Conservation (phyloP, 2,113 vertebrate genomes). For the Verasper variegatus region DNA sequence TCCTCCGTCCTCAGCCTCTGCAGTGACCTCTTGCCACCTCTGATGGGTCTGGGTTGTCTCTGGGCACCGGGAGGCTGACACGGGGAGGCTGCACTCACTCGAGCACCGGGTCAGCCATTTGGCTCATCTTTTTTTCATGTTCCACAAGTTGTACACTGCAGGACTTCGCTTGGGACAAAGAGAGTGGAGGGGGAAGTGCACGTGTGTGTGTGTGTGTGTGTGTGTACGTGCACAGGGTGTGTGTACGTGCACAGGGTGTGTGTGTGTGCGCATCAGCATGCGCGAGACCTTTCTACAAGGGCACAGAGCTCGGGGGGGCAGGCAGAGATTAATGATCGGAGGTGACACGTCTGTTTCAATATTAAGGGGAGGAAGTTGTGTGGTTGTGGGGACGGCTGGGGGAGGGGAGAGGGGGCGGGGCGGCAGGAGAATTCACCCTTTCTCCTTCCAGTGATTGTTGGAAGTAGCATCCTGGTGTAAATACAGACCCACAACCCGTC, state of each 20-base stretch:
- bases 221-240: background rate
- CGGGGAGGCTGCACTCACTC: slow-evolving; percentile 22
- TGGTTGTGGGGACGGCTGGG: slow-evolving; percentile 24
- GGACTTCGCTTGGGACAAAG: slow-evolving; percentile 25
- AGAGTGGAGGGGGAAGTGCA: background rate
- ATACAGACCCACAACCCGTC: no score
- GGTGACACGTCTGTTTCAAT: slow-evolving; percentile 65
- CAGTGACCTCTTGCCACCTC: slow-evolving; percentile 32
- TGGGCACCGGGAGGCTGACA: slow-evolving; percentile 22
- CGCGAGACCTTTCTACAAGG: slow-evolving; percentile 62
- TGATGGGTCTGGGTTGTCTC: slow-evolving; percentile 37
- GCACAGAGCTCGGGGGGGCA: slow-evolving; percentile 44
- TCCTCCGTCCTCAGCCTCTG: slow-evolving; percentile 28
- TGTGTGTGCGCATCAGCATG: background rate
- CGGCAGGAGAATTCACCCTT: no score
- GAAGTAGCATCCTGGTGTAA: no score
- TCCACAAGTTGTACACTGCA: slow-evolving; percentile 35
- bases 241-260: no score
- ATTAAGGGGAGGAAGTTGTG: slow-evolving; percentile 49
- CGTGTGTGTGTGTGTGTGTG: background rate
- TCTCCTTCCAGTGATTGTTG: no score
- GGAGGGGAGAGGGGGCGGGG: background rate
- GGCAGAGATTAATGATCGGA: slow-evolving; percentile 74
- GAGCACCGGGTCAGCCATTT: slow-evolving; percentile 50
- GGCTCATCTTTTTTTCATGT: slow-evolving; percentile 70